These are phyloP conservation scores for Cetonia aurata DNA, from an alignment of 2,888 invertebrate genomes.

Conservation along the genomic window DNA sequence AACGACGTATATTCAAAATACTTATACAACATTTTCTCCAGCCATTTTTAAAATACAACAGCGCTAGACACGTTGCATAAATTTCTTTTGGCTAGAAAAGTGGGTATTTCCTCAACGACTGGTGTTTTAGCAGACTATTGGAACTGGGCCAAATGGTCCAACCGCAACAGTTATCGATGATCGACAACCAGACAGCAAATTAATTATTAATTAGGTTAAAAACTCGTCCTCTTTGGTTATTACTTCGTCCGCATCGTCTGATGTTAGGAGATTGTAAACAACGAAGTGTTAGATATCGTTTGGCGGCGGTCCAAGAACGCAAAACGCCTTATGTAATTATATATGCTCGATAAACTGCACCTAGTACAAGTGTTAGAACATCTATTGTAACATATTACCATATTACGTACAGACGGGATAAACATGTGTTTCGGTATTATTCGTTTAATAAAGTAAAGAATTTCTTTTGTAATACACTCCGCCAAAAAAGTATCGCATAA, in stretches of 20 bases:
- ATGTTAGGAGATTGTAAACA: not conserved
- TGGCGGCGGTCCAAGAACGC: slow-evolving; percentile 21
- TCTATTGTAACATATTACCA: no score
- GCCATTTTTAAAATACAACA: not conserved
- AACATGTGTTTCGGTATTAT: no score
- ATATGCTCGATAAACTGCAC: slow-evolving; percentile 1
- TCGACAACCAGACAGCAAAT: slow-evolving; percentile 30
- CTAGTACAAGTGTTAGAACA: no score
- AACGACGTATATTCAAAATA: not conserved
- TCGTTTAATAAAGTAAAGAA: no score
- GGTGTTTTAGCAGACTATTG: slow-evolving; percentile 1
- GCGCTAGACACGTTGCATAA: slow-evolving; percentile 3
- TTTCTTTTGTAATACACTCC: no score
- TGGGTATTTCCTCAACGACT: not conserved
- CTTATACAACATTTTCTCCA: not conserved
- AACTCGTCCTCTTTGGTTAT: slow-evolving; percentile 16
- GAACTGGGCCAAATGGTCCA: slow-evolving; percentile 15
- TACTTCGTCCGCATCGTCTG: slow-evolving; percentile 2
- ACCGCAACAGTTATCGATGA: slow-evolving; percentile 16
- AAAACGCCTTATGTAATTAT: slow-evolving; percentile 18
- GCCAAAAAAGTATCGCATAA: no score
- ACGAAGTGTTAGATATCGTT: slow-evolving; percentile 12
- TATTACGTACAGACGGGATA: no score
- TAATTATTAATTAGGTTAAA: slow-evolving; percentile 42
- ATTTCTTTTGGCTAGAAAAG: not conserved